Percentiles rank a stretch among this genome's conserved stretches.
These are phyloP conservation scores for Holcopasites calliopsidis DNA, from an alignment of 1,140 invertebrate species.

Conservation along the genomic window DNA sequence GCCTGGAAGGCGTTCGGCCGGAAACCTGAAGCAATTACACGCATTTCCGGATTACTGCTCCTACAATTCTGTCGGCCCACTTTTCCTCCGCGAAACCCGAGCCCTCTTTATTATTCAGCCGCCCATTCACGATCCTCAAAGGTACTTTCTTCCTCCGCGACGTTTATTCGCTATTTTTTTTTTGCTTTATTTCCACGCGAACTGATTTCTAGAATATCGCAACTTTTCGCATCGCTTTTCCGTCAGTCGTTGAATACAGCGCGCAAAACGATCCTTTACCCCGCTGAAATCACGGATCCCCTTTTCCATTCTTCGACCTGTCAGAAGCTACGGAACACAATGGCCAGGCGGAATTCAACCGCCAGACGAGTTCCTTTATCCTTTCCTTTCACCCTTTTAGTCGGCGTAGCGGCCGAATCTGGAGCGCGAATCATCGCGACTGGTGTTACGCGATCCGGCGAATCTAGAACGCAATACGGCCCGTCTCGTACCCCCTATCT, in stretches of 20 bases:
- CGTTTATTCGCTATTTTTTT: conserved; percentile 7
- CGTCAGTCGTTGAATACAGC: conserved; percentile 20
- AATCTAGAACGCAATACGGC: neutral
- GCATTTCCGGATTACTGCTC: conserved; percentile 48
- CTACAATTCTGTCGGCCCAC: neutral
- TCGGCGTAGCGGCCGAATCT: neutral
- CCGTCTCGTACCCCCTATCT: neutral
- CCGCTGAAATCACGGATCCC: conserved; percentile 37
- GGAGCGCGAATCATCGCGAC: conserved; percentile 3
- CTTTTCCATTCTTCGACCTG: conserved; percentile 45
- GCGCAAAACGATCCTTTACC: conserved; percentile 50
- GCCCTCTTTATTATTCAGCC: neutral
- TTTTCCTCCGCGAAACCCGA: neutral
- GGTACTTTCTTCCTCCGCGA: neutral
- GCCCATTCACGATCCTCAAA: neutral
- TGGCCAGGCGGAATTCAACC: conserved; percentile 25
- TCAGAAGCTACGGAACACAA: conserved; percentile 40
- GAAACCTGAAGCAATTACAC: conserved; percentile 80
- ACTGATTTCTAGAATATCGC: conserved; percentile 10
- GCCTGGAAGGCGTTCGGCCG: conserved; percentile 81
- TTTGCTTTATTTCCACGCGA: conserved; percentile 12
- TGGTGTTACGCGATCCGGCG: neutral
- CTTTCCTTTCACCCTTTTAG: neutral
- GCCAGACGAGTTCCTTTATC: conserved; percentile 44
- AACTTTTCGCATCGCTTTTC: neutral